Percentiles rank a stretch among this genome's conserved stretches.
phyloP scores from a whole-genome alignment of 2,797 vertebrate species.

The Myotis vivesi region DNA sequence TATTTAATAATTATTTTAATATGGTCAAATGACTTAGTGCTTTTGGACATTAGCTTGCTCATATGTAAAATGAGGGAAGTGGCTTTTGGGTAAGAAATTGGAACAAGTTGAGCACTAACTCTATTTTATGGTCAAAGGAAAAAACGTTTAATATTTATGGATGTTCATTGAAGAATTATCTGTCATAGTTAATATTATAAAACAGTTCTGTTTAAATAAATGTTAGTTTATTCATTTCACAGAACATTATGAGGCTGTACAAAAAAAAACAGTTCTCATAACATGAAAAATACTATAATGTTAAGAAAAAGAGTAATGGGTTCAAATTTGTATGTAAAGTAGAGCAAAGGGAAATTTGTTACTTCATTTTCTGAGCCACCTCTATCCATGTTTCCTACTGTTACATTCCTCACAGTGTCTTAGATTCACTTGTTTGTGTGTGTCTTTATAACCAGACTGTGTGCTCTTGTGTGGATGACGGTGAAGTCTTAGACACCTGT shows the following conservation, averaged over 20 bases:
- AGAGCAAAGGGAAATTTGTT: background rate
- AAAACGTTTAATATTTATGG: background rate
- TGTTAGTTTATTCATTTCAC: background rate
- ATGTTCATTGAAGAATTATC: background rate
- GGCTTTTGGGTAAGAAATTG: background rate
- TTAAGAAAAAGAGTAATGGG: background rate
- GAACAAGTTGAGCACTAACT: background rate
- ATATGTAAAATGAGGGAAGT: constrained; percentile 13
- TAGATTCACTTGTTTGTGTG: background rate
- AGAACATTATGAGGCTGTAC: background rate
- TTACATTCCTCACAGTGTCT: background rate
- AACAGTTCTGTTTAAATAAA: background rate
- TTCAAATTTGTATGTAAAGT: background rate
- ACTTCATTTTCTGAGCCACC: background rate
- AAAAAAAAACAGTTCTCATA: constrained; percentile 15
- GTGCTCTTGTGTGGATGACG: background rate
- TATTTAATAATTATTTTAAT: constrained; percentile 11
- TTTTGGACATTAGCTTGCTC: background rate
- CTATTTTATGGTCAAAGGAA: background rate
- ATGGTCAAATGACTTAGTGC: background rate
- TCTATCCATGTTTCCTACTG: background rate
- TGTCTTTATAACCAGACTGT: background rate
- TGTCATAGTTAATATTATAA: background rate
- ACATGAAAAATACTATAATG: background rate
- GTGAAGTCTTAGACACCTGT: background rate